Evolutionary conservation across 2,888 invertebrate species (phyloP).

Genomic region (Schrankia costaestrigalis): DNA sequence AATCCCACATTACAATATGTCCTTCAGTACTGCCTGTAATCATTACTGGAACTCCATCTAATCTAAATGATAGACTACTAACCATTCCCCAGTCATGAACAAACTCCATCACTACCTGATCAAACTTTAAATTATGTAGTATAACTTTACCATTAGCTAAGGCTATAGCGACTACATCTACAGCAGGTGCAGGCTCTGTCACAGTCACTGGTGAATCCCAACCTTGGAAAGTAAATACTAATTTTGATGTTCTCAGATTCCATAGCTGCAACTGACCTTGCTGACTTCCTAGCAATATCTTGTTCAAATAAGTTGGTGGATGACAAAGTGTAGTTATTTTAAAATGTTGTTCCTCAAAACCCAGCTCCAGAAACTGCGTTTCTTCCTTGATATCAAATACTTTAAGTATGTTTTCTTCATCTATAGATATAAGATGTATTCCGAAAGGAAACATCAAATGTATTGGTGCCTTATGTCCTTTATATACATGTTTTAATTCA

Average conservation of each 20-base stretch:
- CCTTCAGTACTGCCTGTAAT: conserved; percentile 90
- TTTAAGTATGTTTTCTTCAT: conserved; percentile 87
- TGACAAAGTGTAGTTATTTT: conserved; percentile 91
- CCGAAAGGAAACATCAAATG: conserved; percentile 92
- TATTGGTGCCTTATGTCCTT: conserved; percentile 87
- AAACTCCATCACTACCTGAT: conserved; percentile 91
- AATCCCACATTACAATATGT: conserved; percentile 95
- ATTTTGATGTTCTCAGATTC: conserved; percentile 90
- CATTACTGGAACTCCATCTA: conserved; percentile 93
- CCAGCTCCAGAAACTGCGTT: conserved; percentile 84
- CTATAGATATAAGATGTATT: conserved; percentile 91
- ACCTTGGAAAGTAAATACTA: conserved; percentile 88
- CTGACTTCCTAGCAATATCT: conserved; percentile 92
- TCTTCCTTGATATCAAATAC: conserved; percentile 92
- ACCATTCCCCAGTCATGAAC: conserved; percentile 96
- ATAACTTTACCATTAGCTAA: conserved; percentile 90
- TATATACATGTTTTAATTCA: conserved; percentile 89
- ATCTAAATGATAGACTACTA: conserved; percentile 90
- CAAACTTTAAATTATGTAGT: conserved; percentile 92
- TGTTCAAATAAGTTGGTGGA: conserved; percentile 97
- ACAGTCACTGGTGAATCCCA: conserved; percentile 87
- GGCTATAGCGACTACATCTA: conserved; percentile 95
- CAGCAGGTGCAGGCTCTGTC: conserved; percentile 93
- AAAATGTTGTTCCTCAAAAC: conserved; percentile 85
- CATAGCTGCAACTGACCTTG: conserved; percentile 93